Conservation (phyloP, 2,113 vertebrate species). For the Oncorhynchus gorbuscha region DNA sequence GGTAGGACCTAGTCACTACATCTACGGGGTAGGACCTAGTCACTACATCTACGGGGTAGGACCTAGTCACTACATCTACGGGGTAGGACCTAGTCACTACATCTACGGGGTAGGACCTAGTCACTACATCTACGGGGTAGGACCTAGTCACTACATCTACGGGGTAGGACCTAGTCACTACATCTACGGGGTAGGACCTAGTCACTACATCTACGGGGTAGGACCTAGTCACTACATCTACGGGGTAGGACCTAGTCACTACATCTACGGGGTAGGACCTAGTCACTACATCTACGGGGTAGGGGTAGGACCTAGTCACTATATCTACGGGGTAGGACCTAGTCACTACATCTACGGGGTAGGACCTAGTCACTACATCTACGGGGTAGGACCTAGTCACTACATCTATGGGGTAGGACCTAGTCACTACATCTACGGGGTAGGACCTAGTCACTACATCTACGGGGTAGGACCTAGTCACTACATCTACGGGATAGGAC, state of each 20-base stretch:
- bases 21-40: background rate
- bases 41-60: background rate
- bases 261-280: too few relatives aligned
- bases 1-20: background rate
- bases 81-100: background rate
- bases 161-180: background rate
- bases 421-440: too few relatives aligned
- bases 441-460: background rate
- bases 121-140: background rate
- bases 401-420: background rate
- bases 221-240: background rate
- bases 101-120: background rate
- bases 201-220: too few relatives aligned
- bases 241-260: background rate
- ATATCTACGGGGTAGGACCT: too few relatives aligned
- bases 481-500: background rate
- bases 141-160: background rate
- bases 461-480: background rate
- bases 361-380: too few relatives aligned
- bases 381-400: background rate
- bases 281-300: too few relatives aligned
- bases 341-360: too few relatives aligned
- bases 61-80: background rate
- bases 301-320: too few relatives aligned
- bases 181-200: background rate